A percentile compares a stretch with the other conserved stretches of the same genome.
Evolutionary conservation across 2,888 invertebrate genomes (phyloP).

Genomic region (Yponomeuta cagnagella): DNA sequence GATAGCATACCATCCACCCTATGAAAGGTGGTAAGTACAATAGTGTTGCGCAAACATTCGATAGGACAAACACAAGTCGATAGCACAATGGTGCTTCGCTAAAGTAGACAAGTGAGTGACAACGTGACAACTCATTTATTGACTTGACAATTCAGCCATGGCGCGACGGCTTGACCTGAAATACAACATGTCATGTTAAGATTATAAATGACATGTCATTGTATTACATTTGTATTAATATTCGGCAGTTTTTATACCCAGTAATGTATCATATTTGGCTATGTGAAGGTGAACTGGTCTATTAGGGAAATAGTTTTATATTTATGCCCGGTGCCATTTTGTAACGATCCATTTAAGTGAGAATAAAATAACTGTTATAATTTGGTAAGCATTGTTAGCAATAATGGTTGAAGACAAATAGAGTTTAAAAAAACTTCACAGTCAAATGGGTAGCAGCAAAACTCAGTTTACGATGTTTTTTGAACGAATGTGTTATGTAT

Average conservation of each 20-base stretch:
- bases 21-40: neutral
- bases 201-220: neutral
- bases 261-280: neutral
- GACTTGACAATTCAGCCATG: neutral
- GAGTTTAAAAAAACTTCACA: slow-evolving; percentile 2
- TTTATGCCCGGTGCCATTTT: neutral
- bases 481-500: neutral
- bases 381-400: neutral
- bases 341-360: too few species aligned
- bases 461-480: slow-evolving; percentile 6
- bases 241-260: neutral
- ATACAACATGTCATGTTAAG: neutral
- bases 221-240: neutral
- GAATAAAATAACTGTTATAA: neutral
- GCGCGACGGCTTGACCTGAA: neutral
- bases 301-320: neutral
- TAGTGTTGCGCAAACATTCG: slow-evolving; percentile 7
- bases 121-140: slow-evolving; percentile 2
- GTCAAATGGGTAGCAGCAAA: neutral
- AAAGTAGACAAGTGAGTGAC: slow-evolving; percentile 9
- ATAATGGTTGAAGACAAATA: neutral
- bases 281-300: neutral
- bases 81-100: neutral
- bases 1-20: too few species aligned
- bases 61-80: neutral